Evolutionary conservation across 2,888 invertebrate genomes (phyloP), one percentile per base, ranked within the genome.

Genomic region (Cerastis leucographa): DNA sequence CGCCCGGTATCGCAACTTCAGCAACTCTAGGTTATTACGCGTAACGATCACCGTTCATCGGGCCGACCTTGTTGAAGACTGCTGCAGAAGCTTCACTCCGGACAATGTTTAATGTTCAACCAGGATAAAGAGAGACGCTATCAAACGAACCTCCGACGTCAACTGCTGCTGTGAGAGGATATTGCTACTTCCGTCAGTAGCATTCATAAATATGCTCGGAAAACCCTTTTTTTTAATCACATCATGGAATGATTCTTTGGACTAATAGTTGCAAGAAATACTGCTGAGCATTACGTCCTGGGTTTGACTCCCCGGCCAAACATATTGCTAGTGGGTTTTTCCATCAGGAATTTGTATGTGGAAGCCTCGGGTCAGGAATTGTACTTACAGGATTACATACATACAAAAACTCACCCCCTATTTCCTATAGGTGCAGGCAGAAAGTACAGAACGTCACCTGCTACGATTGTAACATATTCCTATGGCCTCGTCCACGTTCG

Each of bases 1-100:
- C 66, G 62, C 49, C 44, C 66, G 66, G 71, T 85, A 77, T 85
- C 85, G 72, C 69, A 73, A 76, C 85, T 81, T 85, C 82, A 62
- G 85, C 82, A 81, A 81, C 73, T 85, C 51, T 82, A 70, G 72
- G 77, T 85, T 82, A 85, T 83, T 85, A 85, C 77, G 54, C 67
- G 77, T 83, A 82, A 83, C 77, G 85, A 73, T 72, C 71, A 25
- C 62, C 70, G 72, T 40, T 77, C 83, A 76, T 76, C 82, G 67
- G 40, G n/a, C 17, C 35, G 1, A 14, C n/a, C 51, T 12, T 19
- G 14, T 12, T 19, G 22, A 4, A 54, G 5, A 7, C 35, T 11
- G 5, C 7, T 12, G 4, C 67, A 68, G 77, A 71, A 82, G 71
- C 9, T 49, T 54, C 25, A 75, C 25, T 69, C 12, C 0, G 11